phyloP scores from a whole-genome alignment of 2,888 invertebrate species.

The Polyommatus icarus region DNA sequence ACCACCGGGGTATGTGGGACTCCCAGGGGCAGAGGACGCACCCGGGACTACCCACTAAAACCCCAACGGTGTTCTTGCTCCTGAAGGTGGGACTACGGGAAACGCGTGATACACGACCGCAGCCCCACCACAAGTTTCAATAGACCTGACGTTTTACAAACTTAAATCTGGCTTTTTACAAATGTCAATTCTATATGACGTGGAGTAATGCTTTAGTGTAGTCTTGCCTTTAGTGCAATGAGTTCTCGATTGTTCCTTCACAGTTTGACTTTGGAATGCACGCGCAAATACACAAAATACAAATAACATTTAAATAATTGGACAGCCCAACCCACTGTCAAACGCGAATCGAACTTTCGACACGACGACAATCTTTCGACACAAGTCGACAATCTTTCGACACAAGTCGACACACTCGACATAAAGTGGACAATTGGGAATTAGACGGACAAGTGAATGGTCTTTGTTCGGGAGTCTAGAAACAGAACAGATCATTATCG shows the following conservation, averaged over 20 bases:
- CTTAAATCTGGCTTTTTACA: no score
- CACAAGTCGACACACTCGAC: slow-evolving; percentile 16
- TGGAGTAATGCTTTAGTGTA: no score
- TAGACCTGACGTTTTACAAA: no score
- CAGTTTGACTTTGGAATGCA: background rate
- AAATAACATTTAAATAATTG: slow-evolving; percentile 27
- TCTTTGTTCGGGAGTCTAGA: slow-evolving; percentile 38
- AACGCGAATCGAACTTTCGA: slow-evolving; percentile 9
- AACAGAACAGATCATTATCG: slow-evolving; percentile 41
- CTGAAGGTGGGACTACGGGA: no score
- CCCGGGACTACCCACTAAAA: no score
- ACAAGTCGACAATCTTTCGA: background rate
- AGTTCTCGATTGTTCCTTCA: background rate
- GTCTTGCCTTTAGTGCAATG: no score
- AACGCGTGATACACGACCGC: no score
- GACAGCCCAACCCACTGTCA: slow-evolving; percentile 6
- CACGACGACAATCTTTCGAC: background rate
- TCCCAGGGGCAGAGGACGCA: no score
- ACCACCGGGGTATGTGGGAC: no score
- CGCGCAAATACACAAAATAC: slow-evolving; percentile 1
- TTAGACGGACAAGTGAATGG: slow-evolving; percentile 46
- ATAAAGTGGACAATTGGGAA: slow-evolving; percentile 6
- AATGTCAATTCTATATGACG: no score
- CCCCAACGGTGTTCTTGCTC: no score
- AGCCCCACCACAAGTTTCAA: no score